Evolutionary conservation across 2,113 vertebrate genomes (phyloP).

Genomic region (Pristiophorus japonicus): DNA sequence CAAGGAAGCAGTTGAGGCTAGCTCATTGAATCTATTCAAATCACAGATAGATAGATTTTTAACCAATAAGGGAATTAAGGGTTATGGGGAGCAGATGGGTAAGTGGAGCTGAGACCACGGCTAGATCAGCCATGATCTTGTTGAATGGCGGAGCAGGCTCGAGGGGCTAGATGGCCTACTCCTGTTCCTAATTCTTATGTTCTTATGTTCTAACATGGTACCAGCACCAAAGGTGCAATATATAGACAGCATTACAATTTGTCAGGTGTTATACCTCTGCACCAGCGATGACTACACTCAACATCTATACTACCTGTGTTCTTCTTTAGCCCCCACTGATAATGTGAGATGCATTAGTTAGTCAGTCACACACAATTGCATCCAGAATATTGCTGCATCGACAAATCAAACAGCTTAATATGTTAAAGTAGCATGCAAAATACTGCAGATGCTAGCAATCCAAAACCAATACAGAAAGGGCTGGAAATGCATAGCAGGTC

Average conservation of each 20-base stretch:
- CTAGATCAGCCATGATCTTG: too few relatives aligned
- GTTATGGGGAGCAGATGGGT: too few relatives aligned
- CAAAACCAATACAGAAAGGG: not conserved
- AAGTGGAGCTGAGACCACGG: too few relatives aligned
- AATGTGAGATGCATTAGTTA: not conserved
- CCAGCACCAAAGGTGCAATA: not conserved
- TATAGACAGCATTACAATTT: not conserved
- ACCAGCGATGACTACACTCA: not conserved
- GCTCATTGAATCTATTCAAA: too few relatives aligned
- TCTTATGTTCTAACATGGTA: too few relatives aligned
- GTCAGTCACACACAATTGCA: not conserved
- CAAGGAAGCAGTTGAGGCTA: too few relatives aligned
- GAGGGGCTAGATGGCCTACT: too few relatives aligned
- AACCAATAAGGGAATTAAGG: too few relatives aligned
- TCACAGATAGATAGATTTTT: too few relatives aligned
- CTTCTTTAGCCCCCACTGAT: not conserved
- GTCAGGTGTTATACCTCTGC: not conserved
- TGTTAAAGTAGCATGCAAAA: not conserved
- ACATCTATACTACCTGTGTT: not conserved
- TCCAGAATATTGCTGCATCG: slow-evolving; percentile 12
- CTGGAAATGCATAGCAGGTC: not conserved
- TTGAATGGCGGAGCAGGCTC: too few relatives aligned
- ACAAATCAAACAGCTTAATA: not conserved
- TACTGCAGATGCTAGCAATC: not conserved
- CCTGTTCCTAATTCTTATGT: too few relatives aligned